Conservation (phyloP, 1,140 invertebrate genomes). For the Diachasma alloeum region DNA sequence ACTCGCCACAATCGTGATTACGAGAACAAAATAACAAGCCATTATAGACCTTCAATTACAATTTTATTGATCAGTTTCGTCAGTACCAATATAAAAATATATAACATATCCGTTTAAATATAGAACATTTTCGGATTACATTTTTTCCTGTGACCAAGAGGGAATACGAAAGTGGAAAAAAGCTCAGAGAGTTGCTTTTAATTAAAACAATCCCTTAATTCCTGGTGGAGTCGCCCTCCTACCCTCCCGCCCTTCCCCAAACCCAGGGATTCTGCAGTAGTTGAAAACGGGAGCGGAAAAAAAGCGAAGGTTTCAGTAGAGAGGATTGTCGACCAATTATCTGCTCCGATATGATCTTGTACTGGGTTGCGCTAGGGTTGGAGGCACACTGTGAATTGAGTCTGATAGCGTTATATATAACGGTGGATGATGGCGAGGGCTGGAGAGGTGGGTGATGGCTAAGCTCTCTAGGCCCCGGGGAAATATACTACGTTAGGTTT, state of each 20-base stretch:
- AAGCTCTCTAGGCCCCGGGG: conserved; percentile 53
- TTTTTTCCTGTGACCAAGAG: conserved; percentile 29
- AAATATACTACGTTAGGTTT: conserved; percentile 59
- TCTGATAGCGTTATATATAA: conserved; percentile 27
- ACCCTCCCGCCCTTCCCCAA: conserved; percentile 21
- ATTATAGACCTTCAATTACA: no score
- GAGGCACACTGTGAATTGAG: conserved; percentile 44
- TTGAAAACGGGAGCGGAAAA: conserved; percentile 21
- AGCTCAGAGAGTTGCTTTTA: conserved; percentile 25
- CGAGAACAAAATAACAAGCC: no score
- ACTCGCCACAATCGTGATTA: no score
- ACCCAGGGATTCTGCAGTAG: conserved; percentile 38
- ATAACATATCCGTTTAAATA: background rate
- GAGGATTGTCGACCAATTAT: conserved; percentile 61
- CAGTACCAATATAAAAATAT: background rate
- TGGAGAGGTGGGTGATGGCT: conserved; percentile 32
- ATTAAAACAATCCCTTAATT: conserved; percentile 44
- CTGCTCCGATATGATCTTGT: conserved; percentile 61
- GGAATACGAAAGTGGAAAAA: conserved; percentile 37
- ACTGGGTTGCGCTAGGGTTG: conserved; percentile 36
- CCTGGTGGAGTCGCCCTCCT: conserved; percentile 30
- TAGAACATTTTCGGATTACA: conserved; percentile 2
- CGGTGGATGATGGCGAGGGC: background rate
- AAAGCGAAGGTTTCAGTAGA: conserved; percentile 46
- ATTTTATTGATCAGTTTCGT: background rate